Percentiles rank a stretch among this genome's conserved stretches.
These are phyloP conservation scores for Melierax canorus DNA, from an alignment of 2,113 vertebrate genomes.

Conservation along the genomic window DNA sequence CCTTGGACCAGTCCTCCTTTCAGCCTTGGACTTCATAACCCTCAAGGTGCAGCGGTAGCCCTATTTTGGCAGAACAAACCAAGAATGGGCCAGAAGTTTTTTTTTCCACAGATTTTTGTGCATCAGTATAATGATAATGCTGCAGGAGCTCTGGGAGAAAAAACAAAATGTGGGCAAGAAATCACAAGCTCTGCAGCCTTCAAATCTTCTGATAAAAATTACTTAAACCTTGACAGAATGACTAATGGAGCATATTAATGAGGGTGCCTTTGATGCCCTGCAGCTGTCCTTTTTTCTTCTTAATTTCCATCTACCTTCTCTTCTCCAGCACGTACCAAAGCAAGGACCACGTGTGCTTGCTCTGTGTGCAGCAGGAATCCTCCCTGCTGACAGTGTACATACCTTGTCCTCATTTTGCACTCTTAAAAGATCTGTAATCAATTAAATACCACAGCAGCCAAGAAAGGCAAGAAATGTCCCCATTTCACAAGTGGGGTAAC, in stretches of 20 bases:
- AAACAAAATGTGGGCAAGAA: not conserved
- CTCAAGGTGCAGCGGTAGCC: not conserved
- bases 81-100: not conserved
- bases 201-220: not conserved
- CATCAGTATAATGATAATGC: not conserved
- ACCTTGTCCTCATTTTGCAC: not conserved
- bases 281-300: not conserved
- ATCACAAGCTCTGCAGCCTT: not conserved
- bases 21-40: not conserved
- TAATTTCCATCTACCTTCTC: not conserved
- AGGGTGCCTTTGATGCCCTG: not conserved
- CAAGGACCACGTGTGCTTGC: not conserved
- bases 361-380: not conserved
- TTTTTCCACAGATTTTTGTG: not conserved
- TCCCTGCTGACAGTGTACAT: accelerated
- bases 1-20: no score
- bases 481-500: not conserved
- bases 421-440: not conserved
- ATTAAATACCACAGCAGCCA: not conserved
- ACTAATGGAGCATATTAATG: not conserved
- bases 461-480: not conserved
- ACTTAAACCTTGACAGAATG: not conserved
- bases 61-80: not conserved
- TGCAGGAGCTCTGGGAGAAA: not conserved
- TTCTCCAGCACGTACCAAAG: not conserved